phyloP scores from a whole-genome alignment of 2,113 vertebrate genomes.

The Gavia stellata region DNA sequence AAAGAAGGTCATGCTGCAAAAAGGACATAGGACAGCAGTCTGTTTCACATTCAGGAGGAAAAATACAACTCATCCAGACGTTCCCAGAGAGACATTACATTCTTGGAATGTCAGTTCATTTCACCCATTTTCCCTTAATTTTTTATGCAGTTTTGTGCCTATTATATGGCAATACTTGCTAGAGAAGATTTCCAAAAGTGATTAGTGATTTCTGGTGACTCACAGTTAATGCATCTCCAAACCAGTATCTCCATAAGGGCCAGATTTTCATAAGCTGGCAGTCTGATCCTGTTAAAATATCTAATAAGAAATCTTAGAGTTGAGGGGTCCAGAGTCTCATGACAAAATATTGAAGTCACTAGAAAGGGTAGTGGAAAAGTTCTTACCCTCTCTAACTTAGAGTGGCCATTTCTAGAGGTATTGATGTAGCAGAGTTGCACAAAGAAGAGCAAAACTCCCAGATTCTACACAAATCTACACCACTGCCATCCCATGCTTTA shows the following conservation, averaged over 20 bases:
- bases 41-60: background rate
- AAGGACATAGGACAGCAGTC: background rate
- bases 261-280: background rate
- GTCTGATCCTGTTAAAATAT: background rate
- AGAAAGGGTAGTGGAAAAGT: background rate
- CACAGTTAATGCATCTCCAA: background rate
- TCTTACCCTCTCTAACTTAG: background rate
- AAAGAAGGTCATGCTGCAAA: background rate
- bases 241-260: background rate
- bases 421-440: background rate
- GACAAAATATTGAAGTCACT: background rate
- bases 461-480: background rate
- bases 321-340: background rate
- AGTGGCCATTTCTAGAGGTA: background rate
- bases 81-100: background rate
- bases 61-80: background rate
- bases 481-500: background rate
- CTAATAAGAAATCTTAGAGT: background rate
- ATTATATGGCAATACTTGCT: background rate
- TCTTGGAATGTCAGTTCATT: background rate
- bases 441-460: background rate
- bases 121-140: background rate
- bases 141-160: background rate
- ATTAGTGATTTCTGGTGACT: background rate
- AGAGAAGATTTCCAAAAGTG: background rate